Evolutionary conservation across 1,140 invertebrate genomes (phyloP).

Genomic region (Drosophila elegans): DNA sequence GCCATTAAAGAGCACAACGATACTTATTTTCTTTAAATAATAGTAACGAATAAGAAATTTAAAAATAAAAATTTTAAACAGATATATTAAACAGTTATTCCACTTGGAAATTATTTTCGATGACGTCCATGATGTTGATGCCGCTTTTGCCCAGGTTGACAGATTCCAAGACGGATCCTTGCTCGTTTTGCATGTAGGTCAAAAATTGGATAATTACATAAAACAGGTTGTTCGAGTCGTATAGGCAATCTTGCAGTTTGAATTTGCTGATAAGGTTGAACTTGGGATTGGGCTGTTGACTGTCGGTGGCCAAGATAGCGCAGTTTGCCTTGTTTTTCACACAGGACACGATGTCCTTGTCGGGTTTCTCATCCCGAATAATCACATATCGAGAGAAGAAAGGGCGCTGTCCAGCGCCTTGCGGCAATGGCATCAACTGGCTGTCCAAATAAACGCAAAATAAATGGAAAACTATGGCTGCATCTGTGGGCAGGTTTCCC

Average conservation of each 20-base stretch:
- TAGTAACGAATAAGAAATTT: no score
- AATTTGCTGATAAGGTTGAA: constrained; percentile 81
- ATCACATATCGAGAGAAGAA: constrained; percentile 87
- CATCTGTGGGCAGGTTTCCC: constrained; percentile 92
- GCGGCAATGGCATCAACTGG: constrained; percentile 90
- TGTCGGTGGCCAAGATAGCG: constrained; percentile 70
- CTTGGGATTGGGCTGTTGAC: constrained; percentile 60
- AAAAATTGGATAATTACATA: constrained; percentile 92
- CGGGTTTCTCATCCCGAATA: constrained; percentile 68
- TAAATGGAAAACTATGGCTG: constrained; percentile 91
- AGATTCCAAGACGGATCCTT: constrained; percentile 91
- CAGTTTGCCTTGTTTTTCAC: constrained; percentile 77
- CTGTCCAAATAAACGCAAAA: constrained; percentile 93
- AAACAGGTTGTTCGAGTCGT: constrained; percentile 93
- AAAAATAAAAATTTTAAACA: no score
- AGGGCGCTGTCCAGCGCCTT: constrained; percentile 89
- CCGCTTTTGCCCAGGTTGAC: constrained; percentile 92
- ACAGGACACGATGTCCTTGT: constrained; percentile 78
- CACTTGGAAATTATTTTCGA: constrained; percentile 80
- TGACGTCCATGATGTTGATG: constrained; percentile 92
- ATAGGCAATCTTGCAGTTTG: constrained; percentile 73
- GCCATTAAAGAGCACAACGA: no score
- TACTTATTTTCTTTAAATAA: no score
- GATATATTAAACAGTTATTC: background rate
- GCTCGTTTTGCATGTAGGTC: constrained; percentile 89